Base-by-base conservation (phyloP, 1,140 invertebrate genomes). In the Temnothorax nylanderi region DNA sequence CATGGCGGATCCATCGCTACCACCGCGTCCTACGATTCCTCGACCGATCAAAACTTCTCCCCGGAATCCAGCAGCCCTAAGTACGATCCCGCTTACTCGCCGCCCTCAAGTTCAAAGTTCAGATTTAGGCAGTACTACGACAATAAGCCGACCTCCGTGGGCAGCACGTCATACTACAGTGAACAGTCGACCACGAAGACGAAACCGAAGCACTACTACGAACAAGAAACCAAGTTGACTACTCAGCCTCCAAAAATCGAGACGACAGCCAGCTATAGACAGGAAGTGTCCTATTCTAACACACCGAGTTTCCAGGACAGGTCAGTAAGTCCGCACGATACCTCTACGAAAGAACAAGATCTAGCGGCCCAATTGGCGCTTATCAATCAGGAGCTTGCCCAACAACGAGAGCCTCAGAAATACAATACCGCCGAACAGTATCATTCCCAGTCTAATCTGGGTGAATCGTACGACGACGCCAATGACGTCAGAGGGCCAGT, bases 61-160 rank as follows among this genome's bases (percentile, higher is more conserved):
- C 90, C 90, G 11, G 92, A 93, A 64, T 71, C 88, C 0, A 93
- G 71, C 41, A 94, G 93, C 11, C 87, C 90, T 0, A 94, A 93
- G 32, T 93, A 94, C 60, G 85, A 91, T 6, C 21, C 87, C 0
- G 47, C 85, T 3, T 87, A 90, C 1, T 85, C 85, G 4, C 65
- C 88, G 1, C 11, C 89, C 0, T 54, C 71, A 4, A 93, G 32
- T 62, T 75, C 87, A 0, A 93, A 91, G 58, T 93, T 90, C 51
- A 90, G 91, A 69, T 92, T 93, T 21, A 91, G 87, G 44, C 92
- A 93, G 60, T 92, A 85, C 16, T 91, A 89, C 51, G 92, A 93
- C 11, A 89, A 88, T 67, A 93, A 88, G 34, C 86, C 93, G 56
- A 60, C 89, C 56, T 82, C 89, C 3, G 87, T 87, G 26, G 26